phyloP scores from a whole-genome alignment of 2,113 vertebrate genomes.

The Peromyscus polionotus region DNA sequence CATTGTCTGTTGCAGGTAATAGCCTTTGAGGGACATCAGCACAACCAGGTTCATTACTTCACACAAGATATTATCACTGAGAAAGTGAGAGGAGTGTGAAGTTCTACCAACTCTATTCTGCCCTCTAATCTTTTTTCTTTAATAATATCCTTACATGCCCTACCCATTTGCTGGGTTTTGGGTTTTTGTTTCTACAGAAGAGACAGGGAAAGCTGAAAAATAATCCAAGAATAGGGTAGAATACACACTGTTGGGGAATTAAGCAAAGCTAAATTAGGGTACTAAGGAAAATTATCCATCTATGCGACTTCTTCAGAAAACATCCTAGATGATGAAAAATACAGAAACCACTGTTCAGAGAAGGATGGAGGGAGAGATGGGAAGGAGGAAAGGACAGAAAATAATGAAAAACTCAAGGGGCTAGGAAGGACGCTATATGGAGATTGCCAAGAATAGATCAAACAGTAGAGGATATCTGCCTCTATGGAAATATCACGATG shows the following conservation, averaged over 20 bases:
- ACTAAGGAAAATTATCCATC: not conserved
- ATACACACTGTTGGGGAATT: not conserved
- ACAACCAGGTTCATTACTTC: not conserved
- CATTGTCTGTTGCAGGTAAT: rapidly evolving
- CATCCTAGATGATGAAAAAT: not conserved
- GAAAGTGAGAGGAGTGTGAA: not conserved
- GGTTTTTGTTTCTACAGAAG: not conserved
- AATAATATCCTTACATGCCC: not conserved
- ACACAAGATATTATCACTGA: not conserved
- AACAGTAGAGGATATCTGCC: not conserved
- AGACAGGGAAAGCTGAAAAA: not conserved
- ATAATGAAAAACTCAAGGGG: not conserved
- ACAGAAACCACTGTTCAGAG: not conserved
- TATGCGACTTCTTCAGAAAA: not conserved
- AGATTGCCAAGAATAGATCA: not conserved
- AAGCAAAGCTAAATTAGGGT: not conserved
- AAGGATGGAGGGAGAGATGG: not conserved
- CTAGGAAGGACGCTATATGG: not conserved
- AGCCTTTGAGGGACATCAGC: not conserved
- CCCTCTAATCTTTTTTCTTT: not conserved
- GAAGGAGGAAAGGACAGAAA: not conserved
- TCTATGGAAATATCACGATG: not conserved
- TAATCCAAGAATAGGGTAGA: not conserved
- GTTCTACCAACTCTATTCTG: not conserved
- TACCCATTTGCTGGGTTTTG: not conserved